A percentile compares a stretch with the other conserved stretches of the same genome.
phyloP scores from a whole-genome alignment of 2,113 vertebrate species.

The Benitochromis conjunctus region DNA sequence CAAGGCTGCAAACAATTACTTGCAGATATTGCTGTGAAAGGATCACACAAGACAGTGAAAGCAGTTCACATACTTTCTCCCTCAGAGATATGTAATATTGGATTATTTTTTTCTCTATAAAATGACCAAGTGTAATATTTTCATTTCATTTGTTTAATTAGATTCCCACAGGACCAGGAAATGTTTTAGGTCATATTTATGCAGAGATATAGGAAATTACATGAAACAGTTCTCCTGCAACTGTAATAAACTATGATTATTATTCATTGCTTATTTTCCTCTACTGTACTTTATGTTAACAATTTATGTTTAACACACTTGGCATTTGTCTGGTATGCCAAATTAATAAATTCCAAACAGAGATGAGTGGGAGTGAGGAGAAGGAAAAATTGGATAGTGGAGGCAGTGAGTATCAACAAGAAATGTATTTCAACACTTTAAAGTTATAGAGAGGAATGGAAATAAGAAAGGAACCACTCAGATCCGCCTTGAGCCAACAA shows the following conservation, averaged over 20 bases:
- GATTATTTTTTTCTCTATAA: background rate
- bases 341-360: background rate
- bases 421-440: slow-evolving; percentile 33
- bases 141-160: background rate
- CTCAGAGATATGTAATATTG: background rate
- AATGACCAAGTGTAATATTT: background rate
- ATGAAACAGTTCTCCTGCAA: background rate
- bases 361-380: background rate
- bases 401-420: slow-evolving; percentile 15
- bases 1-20: background rate
- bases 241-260: background rate
- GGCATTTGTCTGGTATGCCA: background rate
- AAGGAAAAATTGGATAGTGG: slow-evolving; percentile 27
- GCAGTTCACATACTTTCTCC: background rate
- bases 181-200: background rate
- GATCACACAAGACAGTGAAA: background rate
- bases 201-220: background rate
- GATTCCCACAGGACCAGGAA: background rate
- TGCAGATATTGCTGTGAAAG: background rate
- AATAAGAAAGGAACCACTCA: slow-evolving; percentile 17
- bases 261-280: background rate
- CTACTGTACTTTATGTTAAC: background rate
- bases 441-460: background rate
- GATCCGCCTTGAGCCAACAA: background rate
- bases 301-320: background rate